Evolutionary conservation across 2,113 vertebrate genomes (phyloP).

Genomic region (Hiodon alosoides): DNA sequence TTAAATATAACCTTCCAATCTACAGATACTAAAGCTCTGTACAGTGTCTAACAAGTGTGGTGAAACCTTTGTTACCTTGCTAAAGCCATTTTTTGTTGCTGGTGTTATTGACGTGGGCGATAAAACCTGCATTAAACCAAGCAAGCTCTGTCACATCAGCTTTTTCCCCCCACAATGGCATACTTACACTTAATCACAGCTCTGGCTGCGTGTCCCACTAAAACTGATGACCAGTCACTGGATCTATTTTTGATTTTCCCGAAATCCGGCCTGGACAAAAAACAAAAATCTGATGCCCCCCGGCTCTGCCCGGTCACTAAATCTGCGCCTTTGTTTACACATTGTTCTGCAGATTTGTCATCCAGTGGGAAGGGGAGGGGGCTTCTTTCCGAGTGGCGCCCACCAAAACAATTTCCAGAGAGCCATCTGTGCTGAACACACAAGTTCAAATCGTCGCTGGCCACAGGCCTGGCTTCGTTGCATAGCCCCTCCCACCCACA

Average conservation of each 20-base stretch:
- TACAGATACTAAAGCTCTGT: too few species aligned
- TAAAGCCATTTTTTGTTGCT: neutral
- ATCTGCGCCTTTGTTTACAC: conserved; percentile 61
- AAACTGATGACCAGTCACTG: conserved; percentile 57
- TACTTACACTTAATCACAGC: conserved; percentile 25
- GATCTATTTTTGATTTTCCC: conserved; percentile 53
- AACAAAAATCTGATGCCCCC: conserved; percentile 33
- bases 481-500: too few species aligned
- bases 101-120: neutral
- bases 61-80: too few species aligned
- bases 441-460: neutral
- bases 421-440: neutral
- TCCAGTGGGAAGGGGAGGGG: conserved; percentile 37
- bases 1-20: too few species aligned
- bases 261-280: conserved; percentile 50
- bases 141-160: conserved; percentile 40
- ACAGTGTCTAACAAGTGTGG: too few species aligned
- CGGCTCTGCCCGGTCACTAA: conserved; percentile 47
- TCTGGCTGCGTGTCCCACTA: conserved; percentile 44
- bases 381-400: conserved; percentile 6
- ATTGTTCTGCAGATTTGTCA: conserved; percentile 61
- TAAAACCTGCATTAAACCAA: neutral
- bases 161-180: conserved; percentile 46
- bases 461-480: neutral
- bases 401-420: neutral